These are phyloP conservation scores for Thunnus maccoyii DNA, from an alignment of 2,113 vertebrate species.

Conservation along the genomic window DNA sequence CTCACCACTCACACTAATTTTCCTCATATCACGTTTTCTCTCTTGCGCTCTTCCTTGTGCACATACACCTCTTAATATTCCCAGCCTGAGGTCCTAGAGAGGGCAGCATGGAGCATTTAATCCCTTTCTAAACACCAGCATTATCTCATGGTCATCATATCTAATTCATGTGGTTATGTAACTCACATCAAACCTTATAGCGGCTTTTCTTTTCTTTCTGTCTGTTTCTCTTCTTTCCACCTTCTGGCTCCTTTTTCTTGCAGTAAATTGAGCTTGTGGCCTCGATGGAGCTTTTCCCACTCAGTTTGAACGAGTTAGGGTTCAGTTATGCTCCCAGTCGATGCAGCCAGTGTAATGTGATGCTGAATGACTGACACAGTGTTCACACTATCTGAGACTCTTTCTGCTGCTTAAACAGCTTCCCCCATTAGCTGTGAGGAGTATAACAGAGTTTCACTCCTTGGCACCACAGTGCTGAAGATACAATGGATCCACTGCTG, in stretches of 20 bases:
- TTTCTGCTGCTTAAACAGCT: slow-evolving; percentile 45
- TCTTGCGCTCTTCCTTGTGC: neutral
- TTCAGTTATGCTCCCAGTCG: slow-evolving; percentile 56
- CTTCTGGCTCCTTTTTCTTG: slow-evolving; percentile 19
- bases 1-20: neutral
- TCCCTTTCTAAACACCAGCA: slow-evolving; percentile 57
- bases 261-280: slow-evolving; percentile 36
- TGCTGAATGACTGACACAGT: slow-evolving; percentile 35
- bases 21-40: slow-evolving; percentile 6
- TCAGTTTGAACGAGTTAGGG: slow-evolving; percentile 43
- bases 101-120: slow-evolving; percentile 78
- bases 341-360: slow-evolving; percentile 44
- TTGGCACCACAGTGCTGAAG: neutral
- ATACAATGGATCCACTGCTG: neutral
- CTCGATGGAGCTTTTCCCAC: slow-evolving; percentile 48
- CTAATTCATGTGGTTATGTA: slow-evolving; percentile 81
- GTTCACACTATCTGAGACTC: slow-evolving; percentile 34
- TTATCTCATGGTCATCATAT: slow-evolving; percentile 76
- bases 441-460: slow-evolving; percentile 25
- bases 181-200: slow-evolving; percentile 68
- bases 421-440: slow-evolving; percentile 33
- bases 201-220: slow-evolving; percentile 33
- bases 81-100: slow-evolving; percentile 57
- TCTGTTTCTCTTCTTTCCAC: slow-evolving; percentile 28
- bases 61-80: slow-evolving; percentile 29